A percentile compares a stretch with the other conserved stretches of the same genome.
phyloP scores from a whole-genome alignment of 2,888 invertebrate genomes.

The Incurvaria masculella region DNA sequence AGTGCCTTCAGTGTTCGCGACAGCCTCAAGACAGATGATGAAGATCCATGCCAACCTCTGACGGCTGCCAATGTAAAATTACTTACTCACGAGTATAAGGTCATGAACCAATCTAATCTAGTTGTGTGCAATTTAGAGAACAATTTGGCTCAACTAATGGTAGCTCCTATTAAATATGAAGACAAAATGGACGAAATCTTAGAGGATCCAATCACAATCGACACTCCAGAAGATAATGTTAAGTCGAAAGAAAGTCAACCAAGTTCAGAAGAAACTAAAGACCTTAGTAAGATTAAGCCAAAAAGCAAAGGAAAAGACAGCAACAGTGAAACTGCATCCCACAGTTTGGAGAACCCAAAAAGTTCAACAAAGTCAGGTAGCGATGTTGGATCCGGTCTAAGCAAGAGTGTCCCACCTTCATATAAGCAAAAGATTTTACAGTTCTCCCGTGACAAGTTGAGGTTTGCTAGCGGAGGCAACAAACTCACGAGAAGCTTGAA shows the following conservation, averaged over 20 bases:
- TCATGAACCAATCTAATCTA: slow-evolving; percentile 48
- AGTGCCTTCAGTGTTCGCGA: slow-evolving; percentile 50
- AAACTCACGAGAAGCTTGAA: slow-evolving; percentile 48
- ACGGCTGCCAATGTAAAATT: slow-evolving; percentile 46
- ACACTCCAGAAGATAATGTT: slow-evolving; percentile 22
- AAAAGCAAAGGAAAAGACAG: slow-evolving; percentile 27
- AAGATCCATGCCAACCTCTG: slow-evolving; percentile 46
- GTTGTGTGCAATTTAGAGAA: slow-evolving; percentile 49
- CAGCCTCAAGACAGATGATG: slow-evolving; percentile 50
- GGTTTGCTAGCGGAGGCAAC: slow-evolving; percentile 47
- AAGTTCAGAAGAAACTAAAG: slow-evolving; percentile 16
- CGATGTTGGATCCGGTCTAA: slow-evolving; percentile 40
- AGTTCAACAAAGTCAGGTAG: slow-evolving; percentile 42
- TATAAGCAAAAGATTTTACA: slow-evolving; percentile 50
- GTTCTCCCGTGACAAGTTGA: slow-evolving; percentile 47
- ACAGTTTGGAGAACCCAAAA: slow-evolving; percentile 45
- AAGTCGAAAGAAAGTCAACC: slow-evolving; percentile 23
- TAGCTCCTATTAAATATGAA: slow-evolving; percentile 33
- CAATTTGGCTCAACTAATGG: slow-evolving; percentile 48
- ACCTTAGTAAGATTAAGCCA: slow-evolving; percentile 25
- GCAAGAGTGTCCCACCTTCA: slow-evolving; percentile 51
- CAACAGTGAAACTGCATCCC: slow-evolving; percentile 39
- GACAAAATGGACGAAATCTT: slow-evolving; percentile 49
- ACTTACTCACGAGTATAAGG: slow-evolving; percentile 44
- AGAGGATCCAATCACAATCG: slow-evolving; percentile 34